Conservation (phyloP, 2,797 vertebrate species). For the Myotis myotis region DNA sequence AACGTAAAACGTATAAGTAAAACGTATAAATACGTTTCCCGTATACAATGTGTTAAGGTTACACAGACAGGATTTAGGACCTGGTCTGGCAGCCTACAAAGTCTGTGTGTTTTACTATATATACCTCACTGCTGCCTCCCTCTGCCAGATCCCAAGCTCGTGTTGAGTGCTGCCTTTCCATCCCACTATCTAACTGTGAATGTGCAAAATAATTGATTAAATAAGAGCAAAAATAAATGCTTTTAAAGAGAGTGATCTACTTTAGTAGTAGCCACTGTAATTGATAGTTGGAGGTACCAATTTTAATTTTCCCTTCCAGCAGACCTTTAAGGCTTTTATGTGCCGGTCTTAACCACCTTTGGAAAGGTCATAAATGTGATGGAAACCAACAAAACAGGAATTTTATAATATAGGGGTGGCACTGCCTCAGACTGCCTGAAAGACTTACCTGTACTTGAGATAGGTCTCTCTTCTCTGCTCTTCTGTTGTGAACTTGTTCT, state of each 20-base stretch:
- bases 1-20: too few species aligned
- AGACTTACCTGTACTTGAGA: not conserved
- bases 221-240: not conserved
- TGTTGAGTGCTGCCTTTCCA: not conserved
- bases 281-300: not conserved
- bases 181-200: not conserved
- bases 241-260: conserved; percentile 6
- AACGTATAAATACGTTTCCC: too few species aligned
- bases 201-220: conserved; percentile 9
- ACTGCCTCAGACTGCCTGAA: not conserved
- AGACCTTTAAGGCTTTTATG: not conserved
- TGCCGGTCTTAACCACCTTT: not conserved
- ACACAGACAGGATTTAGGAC: not conserved
- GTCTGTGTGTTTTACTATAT: not conserved
- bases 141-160: not conserved
- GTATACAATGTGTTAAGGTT: not conserved
- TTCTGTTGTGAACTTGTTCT: conserved; percentile 25
- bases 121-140: not conserved
- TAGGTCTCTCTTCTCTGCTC: not conserved
- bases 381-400: not conserved
- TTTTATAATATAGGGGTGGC: not conserved
- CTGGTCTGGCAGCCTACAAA: not conserved
- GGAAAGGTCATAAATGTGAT: conserved; percentile 2
- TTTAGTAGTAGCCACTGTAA: not conserved
- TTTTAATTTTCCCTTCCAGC: conserved; percentile 37